phyloP scores from a whole-genome alignment of 1,140 invertebrate genomes.

The Diprion similis region DNA sequence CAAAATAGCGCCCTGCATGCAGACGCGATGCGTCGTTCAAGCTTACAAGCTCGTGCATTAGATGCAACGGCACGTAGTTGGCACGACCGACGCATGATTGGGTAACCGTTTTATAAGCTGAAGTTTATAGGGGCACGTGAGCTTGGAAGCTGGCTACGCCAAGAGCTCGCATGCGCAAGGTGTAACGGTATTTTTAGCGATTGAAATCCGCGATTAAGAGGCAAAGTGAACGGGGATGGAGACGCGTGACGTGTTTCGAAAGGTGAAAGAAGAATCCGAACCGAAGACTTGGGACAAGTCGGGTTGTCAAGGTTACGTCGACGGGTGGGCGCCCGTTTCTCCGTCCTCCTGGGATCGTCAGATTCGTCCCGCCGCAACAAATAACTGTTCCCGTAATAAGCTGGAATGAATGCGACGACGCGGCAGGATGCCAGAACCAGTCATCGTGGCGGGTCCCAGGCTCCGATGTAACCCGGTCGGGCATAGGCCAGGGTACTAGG shows the following conservation, averaged over 20 bases:
- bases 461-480: constrained; percentile 38
- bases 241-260: too few species aligned
- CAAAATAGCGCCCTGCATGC: constrained; percentile 41
- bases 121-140: neutral
- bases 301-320: constrained; percentile 10
- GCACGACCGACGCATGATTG: neutral
- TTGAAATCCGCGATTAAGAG: too few species aligned
- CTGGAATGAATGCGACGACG: constrained; percentile 48
- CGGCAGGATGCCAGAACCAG: constrained; percentile 54
- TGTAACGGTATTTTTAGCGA: too few species aligned
- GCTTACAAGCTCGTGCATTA: neutral
- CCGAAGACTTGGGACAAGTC: too few species aligned
- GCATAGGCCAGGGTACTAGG: constrained; percentile 57
- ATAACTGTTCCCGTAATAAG: constrained; percentile 46
- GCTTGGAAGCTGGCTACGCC: neutral
- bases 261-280: too few species aligned
- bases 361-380: constrained; percentile 34
- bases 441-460: constrained; percentile 33
- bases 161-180: too few species aligned
- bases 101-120: neutral
- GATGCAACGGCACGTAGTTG: neutral
- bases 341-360: constrained; percentile 25
- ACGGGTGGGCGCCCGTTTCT: constrained; percentile 16
- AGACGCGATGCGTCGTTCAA: neutral
- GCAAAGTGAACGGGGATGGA: too few species aligned